These are phyloP conservation scores for Ophioderma brevispina DNA, from an alignment of 35 echinoderm and acorn worm species.

Conservation along the genomic window DNA sequence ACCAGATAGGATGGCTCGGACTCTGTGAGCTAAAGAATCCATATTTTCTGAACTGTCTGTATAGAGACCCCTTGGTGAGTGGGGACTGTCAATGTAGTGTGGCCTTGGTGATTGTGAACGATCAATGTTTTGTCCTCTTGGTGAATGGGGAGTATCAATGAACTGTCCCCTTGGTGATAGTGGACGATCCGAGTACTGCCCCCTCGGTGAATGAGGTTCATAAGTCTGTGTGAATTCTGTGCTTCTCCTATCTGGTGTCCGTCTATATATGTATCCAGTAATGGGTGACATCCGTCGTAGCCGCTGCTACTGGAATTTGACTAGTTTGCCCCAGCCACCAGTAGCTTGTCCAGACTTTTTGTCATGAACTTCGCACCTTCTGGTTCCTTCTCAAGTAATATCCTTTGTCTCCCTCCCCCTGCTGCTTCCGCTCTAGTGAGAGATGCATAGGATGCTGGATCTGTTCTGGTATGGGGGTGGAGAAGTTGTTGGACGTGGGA, in stretches of 20 bases:
- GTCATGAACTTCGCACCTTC: conserved; percentile 25
- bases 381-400: conserved; percentile 11
- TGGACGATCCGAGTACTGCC: background rate
- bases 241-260: background rate
- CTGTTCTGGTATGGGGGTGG: background rate
- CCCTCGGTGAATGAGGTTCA: too few species aligned
- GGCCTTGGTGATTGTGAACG: too few species aligned
- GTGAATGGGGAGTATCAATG: background rate
- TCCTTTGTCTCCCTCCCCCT: background rate
- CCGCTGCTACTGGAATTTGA: background rate
- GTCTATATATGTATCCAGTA: background rate
- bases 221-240: background rate
- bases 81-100: background rate
- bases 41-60: conserved; percentile 31
- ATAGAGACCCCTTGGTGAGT: conserved; percentile 5
- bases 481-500: background rate
- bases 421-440: background rate
- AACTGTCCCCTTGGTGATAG: background rate
- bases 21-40: conserved; percentile 55
- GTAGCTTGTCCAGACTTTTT: background rate
- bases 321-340: too few species aligned
- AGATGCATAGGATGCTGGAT: background rate
- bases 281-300: background rate
- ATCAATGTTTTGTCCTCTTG: too few species aligned
- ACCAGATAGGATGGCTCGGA: conserved; percentile 37